Conservation (phyloP, 2,113 vertebrate genomes). For the Phoenicopterus ruber region DNA sequence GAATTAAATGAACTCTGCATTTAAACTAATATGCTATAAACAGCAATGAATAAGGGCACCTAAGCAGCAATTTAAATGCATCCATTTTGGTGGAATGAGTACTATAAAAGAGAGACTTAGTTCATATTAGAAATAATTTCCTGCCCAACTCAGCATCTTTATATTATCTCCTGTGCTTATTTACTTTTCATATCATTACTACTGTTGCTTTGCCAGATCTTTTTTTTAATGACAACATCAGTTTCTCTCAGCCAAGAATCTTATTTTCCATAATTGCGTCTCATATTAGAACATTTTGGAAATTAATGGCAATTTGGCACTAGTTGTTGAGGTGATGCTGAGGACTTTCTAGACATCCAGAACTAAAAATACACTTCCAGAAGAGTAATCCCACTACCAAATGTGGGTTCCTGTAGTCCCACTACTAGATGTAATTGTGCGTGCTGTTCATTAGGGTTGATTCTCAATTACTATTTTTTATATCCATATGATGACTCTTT, state of each 20-base stretch:
- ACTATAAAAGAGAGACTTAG: background rate
- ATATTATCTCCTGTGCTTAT: background rate
- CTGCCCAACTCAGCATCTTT: slow-evolving; percentile 10
- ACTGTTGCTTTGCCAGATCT: background rate
- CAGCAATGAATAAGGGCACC: background rate
- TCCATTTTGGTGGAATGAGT: slow-evolving; percentile 21
- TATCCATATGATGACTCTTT: background rate
- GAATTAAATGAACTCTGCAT: slow-evolving; percentile 32
- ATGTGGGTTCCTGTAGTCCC: background rate
- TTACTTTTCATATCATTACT: slow-evolving; percentile 10
- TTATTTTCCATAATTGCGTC: slow-evolving; percentile 17
- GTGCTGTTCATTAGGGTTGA: background rate
- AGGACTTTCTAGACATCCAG: background rate
- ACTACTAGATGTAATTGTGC: no score
- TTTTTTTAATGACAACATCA: slow-evolving; percentile 21
- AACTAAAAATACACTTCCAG: background rate
- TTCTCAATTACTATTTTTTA: background rate
- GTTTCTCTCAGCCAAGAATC: background rate
- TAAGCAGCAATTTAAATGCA: slow-evolving; percentile 50
- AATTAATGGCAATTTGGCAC: background rate
- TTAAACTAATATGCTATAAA: slow-evolving; percentile 12
- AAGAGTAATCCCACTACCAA: background rate
- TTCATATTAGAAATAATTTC: slow-evolving; percentile 29
- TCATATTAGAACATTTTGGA: background rate
- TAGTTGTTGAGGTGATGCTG: background rate